These are phyloP conservation scores for Andrena flavipes DNA, from an alignment of 2,888 invertebrate genomes.

Conservation along the genomic window DNA sequence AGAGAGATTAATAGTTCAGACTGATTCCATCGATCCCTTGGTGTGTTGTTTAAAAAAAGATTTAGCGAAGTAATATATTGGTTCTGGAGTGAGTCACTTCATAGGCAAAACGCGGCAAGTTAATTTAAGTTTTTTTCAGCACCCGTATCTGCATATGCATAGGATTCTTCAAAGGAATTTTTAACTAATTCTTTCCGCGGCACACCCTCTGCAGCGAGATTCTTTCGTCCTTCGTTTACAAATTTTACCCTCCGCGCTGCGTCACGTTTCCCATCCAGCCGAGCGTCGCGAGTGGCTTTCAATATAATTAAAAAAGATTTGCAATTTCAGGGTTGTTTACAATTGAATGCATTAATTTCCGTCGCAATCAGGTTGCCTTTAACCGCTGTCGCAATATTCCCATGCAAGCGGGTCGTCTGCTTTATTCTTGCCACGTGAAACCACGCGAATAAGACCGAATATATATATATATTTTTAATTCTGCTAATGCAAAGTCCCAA, in stretches of 20 bases:
- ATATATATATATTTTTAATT: constrained; percentile 46
- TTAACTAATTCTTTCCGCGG: background rate
- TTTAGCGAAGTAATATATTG: background rate
- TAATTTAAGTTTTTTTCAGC: constrained; percentile 10
- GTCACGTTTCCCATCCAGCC: background rate
- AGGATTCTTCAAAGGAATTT: constrained; percentile 12
- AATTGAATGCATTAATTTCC: constrained; percentile 48
- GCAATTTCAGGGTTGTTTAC: constrained; percentile 26
- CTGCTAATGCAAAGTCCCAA: constrained; percentile 26
- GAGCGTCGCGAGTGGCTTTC: constrained; percentile 12
- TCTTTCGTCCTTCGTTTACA: constrained; percentile 3
- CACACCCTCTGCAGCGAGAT: background rate
- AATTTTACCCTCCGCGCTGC: background rate
- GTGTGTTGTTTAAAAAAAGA: too few species aligned
- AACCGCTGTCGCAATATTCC: constrained; percentile 11
- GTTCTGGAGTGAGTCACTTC: background rate
- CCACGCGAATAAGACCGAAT: background rate
- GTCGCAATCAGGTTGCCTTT: constrained; percentile 8
- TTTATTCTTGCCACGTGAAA: background rate
- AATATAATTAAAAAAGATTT: constrained; percentile 39
- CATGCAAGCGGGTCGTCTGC: background rate
- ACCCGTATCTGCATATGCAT: constrained; percentile 3
- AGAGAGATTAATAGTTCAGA: too few species aligned
- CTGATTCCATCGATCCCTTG: too few species aligned
- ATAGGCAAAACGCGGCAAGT: background rate